Base-by-base conservation (phyloP, 2,113 vertebrate species). In the Pseudorhombus dupliciocellatus region DNA sequence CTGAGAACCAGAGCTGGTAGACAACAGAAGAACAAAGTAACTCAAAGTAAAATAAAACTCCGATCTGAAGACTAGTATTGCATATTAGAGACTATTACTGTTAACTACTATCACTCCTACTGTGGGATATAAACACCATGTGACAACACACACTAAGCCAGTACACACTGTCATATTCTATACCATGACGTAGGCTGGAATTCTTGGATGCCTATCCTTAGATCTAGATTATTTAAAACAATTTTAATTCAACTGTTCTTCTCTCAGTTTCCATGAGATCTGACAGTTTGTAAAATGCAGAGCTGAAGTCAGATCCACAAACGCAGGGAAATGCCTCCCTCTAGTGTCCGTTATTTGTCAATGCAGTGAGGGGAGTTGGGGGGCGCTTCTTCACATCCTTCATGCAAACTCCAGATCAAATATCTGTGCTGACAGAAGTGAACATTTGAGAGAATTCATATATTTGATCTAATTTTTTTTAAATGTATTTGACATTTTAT, bases 321-420 rank as follows among this genome's bases (percentile, higher is more conserved):
- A 56, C 16, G 75, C 44, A 72, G 60, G 70, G 59, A 79, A 85
- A 81, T 85, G 81, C 86, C 80, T 80, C 87, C 76, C 77, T 84
- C 91, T 88, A 67, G 81, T 86, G 89, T 53, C 66, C 1, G 18
- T 48, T 24, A 37, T 80, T 52, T 78, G 85, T 87, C 55, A 28
- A 74, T 56, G 28, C 85, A 64, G 69, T 40, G 16, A 58, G 9
- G 52, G 8, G 34, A 3, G 34, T 3, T 55, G 9, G 52, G 8
- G 34, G 9, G 34, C 10, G 34, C 34, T 37, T 28, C 20, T 46
- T 20, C 1, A 8, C 22, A 16, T 62, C 55, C 54, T 62, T 20
- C n/a, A 8, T 28, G 4, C 42, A 59, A 34, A 51, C 22, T 24
- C 50, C 22, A 9, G 3, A 34, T 16, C 28, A 67, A 68, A 54